A percentile compares a stretch with the other conserved stretches of the same genome.
Evolutionary conservation across 2,113 vertebrate species (phyloP).

Genomic region (Caranx melampygus): DNA sequence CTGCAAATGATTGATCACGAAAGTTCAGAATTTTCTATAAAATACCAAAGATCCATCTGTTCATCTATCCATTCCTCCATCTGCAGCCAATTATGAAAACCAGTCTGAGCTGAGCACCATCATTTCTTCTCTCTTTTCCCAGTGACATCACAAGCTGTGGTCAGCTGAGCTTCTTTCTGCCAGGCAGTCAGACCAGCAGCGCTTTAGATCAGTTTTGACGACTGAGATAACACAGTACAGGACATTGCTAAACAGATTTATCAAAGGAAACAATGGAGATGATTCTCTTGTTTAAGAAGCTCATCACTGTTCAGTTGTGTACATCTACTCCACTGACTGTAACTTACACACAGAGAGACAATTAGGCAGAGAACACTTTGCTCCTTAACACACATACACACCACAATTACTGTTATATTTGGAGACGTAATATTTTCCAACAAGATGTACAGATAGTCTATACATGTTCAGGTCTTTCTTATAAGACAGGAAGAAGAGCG

Average conservation of each 20-base stretch:
- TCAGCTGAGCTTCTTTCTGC: conserved; percentile 1
- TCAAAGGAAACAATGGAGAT: conserved; percentile 25
- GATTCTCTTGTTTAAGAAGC: conserved; percentile 3
- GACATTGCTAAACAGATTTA: conserved; percentile 45
- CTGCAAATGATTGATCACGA: too few relatives aligned
- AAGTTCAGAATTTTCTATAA: too few relatives aligned
- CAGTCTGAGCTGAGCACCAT: neutral
- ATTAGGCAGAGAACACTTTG: neutral
- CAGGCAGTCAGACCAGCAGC: neutral
- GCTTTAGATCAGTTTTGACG: neutral
- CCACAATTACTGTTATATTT: conserved; percentile 7
- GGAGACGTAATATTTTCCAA: neutral
- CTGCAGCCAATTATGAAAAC: neutral
- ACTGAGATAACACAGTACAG: conserved; percentile 30
- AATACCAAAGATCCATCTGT: neutral
- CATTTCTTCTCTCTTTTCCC: neutral
- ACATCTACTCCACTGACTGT: conserved; percentile 5
- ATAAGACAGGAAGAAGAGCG: conserved; percentile 21
- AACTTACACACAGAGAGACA: neutral
- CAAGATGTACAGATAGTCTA: conserved; percentile 41
- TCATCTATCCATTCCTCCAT: conserved; percentile 2
- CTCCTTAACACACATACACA: neutral
- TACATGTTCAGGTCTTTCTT: neutral
- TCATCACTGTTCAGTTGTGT: neutral
- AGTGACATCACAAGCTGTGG: neutral